A percentile compares a stretch with the other conserved stretches of the same genome.
Evolutionary conservation across 2,888 invertebrate species (phyloP).

Genomic region (Hemaris fuciformis): DNA sequence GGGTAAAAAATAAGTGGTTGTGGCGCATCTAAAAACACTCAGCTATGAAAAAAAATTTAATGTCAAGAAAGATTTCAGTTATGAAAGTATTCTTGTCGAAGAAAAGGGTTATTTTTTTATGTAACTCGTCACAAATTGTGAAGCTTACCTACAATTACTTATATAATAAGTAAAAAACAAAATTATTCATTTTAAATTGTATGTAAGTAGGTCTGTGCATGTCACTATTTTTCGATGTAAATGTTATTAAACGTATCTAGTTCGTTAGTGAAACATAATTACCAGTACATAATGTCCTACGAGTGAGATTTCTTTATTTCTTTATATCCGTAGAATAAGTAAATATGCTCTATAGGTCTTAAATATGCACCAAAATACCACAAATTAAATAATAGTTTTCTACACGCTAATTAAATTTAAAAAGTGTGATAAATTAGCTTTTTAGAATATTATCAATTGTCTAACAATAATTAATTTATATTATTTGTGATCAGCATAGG

Average conservation of each 20-base stretch:
- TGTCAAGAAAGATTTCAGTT: too few species aligned
- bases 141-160: too few species aligned
- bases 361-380: conserved; percentile 15
- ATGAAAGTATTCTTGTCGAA: neutral
- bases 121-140: neutral
- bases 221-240: conserved; percentile 6
- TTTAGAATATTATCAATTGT: conserved; percentile 25
- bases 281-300: conserved; percentile 36
- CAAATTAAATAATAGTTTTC: conserved; percentile 19
- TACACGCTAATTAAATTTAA: conserved; percentile 27
- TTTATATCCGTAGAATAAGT: neutral
- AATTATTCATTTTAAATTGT: too few species aligned
- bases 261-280: neutral
- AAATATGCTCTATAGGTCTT: too few species aligned
- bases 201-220: neutral
- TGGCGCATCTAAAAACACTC: neutral
- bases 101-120: neutral
- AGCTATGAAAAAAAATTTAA: neutral
- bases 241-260: conserved; percentile 3
- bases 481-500: conserved; percentile 34
- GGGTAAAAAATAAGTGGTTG: neutral
- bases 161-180: too few species aligned
- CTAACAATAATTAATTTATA: conserved; percentile 27
- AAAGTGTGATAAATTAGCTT: conserved; percentile 55
- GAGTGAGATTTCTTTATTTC: conserved; percentile 43